A percentile compares a stretch with the other conserved stretches of the same genome.
phyloP scores from a whole-genome alignment of 2,113 vertebrate genomes.

The sheep (Ovis aries) region DNA sequence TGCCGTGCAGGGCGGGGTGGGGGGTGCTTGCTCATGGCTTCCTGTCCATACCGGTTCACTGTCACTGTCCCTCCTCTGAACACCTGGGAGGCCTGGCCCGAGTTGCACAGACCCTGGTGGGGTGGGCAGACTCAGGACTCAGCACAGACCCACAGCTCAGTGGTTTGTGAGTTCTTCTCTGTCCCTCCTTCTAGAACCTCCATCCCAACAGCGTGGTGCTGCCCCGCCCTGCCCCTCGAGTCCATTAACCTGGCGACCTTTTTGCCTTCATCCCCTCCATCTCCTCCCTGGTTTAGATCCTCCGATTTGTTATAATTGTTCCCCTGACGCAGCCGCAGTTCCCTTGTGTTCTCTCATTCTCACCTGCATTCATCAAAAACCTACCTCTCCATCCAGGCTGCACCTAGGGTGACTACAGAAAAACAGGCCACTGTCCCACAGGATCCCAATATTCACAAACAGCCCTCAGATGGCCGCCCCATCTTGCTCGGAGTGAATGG shows the following conservation, averaged over 20 bases:
- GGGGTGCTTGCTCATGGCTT: background rate
- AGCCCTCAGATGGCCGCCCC: background rate
- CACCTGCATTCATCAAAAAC: too few relatives aligned
- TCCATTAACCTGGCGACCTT: accelerated
- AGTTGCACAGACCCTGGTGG: accelerated
- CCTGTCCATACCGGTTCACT: background rate
- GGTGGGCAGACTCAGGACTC: background rate
- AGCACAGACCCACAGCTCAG: background rate
- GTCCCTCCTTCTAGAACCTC: background rate
- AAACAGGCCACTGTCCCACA: background rate
- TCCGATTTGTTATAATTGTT: background rate
- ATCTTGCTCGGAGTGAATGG: background rate
- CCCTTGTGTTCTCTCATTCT: background rate
- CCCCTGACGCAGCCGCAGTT: accelerated
- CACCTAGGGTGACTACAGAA: too few relatives aligned
- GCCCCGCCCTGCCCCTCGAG: background rate
- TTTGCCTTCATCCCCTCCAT: accelerated
- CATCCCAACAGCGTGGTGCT: background rate
- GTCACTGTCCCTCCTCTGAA: background rate
- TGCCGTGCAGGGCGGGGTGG: accelerated
- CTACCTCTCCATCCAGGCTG: background rate
- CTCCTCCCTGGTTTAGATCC: background rate
- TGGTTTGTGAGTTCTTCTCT: background rate
- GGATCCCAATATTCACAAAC: background rate
- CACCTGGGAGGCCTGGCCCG: accelerated